phyloP scores from a whole-genome alignment of 2,797 vertebrate species.

The Ctenochaetus hawaiiensis region DNA sequence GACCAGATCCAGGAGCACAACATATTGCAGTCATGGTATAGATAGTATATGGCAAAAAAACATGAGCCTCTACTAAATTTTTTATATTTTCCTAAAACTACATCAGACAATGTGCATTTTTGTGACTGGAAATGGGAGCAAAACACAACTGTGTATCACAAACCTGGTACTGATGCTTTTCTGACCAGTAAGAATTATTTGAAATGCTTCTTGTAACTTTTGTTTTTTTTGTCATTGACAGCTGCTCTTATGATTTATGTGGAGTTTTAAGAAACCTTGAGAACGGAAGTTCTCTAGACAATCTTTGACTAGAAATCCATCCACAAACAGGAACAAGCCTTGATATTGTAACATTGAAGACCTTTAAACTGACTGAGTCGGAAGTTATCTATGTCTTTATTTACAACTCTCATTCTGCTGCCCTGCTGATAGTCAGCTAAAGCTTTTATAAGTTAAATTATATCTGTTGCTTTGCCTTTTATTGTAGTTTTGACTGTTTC shows the following conservation, averaged over 20 bases:
- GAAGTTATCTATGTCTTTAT: constrained; percentile 5
- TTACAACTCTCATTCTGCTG: constrained; percentile 1
- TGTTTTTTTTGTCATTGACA: not conserved
- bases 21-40: constrained; percentile 9
- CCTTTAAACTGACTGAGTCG: not conserved
- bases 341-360: not conserved
- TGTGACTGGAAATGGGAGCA: not conserved
- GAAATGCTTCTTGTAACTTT: not conserved
- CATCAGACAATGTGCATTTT: not conserved
- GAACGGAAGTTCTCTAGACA: not conserved
- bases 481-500: not conserved
- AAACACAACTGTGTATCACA: not conserved
- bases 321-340: not conserved
- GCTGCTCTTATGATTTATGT: not conserved
- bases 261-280: not conserved
- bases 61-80: not conserved
- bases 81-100: not conserved
- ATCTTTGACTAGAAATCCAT: not conserved
- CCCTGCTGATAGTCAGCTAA: not conserved
- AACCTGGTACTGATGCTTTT: too few species aligned
- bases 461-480: not conserved
- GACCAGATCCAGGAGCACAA: constrained; percentile 1
- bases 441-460: not conserved
- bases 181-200: not conserved
- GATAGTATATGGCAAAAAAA: not conserved